phyloP scores from a whole-genome alignment of 1,140 invertebrate genomes.

The Zaprionus nigranus region DNA sequence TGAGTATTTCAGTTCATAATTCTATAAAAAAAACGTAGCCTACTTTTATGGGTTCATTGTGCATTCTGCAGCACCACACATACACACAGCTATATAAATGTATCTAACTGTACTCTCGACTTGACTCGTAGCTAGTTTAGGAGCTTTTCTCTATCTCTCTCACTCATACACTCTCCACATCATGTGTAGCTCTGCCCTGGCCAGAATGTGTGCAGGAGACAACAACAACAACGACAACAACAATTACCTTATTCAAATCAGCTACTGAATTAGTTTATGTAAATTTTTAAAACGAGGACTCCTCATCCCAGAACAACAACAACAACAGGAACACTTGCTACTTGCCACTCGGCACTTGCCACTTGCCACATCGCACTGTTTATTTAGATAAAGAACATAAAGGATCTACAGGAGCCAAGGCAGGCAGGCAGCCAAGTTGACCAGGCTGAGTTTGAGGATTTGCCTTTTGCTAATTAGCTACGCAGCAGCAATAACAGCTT shows the following conservation, averaged over 20 bases:
- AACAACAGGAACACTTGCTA: too few species aligned
- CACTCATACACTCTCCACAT: background rate
- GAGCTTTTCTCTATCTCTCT: conserved; percentile 49
- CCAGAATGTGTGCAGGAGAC: conserved; percentile 20
- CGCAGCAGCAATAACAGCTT: conserved; percentile 37
- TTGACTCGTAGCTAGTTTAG: conserved; percentile 64
- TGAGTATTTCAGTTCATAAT: background rate
- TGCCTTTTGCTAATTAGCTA: conserved; percentile 53
- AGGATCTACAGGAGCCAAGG: conserved; percentile 19
- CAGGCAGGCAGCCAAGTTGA: conserved; percentile 9
- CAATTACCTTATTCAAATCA: conserved; percentile 82
- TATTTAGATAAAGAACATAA: conserved; percentile 63
- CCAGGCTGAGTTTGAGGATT: conserved; percentile 39
- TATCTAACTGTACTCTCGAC: conserved; percentile 42
- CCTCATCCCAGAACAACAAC: background rate
- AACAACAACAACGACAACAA: conserved; percentile 20
- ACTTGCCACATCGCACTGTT: conserved; percentile 51
- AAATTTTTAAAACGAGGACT: conserved; percentile 63
- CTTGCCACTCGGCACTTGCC: conserved; percentile 1
- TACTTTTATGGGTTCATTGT: conserved; percentile 11
- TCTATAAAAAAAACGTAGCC: background rate
- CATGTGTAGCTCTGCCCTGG: conserved; percentile 6
- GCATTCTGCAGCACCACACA: conserved; percentile 23
- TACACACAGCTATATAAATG: conserved; percentile 23
- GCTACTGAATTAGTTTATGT: conserved; percentile 81